Conservation (phyloP, 2,113 vertebrate genomes). For the Pteropus alecto region DNA sequence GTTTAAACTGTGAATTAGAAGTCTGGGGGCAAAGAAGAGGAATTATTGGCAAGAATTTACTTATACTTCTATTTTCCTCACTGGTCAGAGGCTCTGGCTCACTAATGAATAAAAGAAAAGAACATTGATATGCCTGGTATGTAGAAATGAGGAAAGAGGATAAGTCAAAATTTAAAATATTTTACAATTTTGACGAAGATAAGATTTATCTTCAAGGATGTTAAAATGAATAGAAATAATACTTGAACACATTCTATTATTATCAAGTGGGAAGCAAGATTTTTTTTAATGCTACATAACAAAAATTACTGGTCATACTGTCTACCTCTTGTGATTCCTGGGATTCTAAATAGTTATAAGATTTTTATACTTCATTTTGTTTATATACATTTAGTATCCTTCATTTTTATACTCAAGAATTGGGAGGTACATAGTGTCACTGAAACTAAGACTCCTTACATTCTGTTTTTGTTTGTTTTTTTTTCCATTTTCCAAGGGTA, state of each 20-base stretch:
- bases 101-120: background rate
- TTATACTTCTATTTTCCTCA: background rate
- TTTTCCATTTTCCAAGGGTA: background rate
- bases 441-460: background rate
- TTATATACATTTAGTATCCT: background rate
- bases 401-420: background rate
- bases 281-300: background rate
- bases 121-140: background rate
- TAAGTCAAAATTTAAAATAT: background rate
- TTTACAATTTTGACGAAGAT: background rate
- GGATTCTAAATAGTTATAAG: background rate
- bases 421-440: background rate
- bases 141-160: background rate
- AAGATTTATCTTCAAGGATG: background rate
- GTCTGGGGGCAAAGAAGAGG: background rate
- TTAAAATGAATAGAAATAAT: conserved; percentile 19
- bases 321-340: background rate
- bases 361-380: background rate
- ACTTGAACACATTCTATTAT: background rate
- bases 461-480: background rate
- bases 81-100: background rate
- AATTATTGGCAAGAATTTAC: background rate
- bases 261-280: background rate
- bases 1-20: background rate
- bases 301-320: background rate